Base-by-base conservation (phyloP, 2,113 vertebrate genomes). In the Entomyzon cyanotis region DNA sequence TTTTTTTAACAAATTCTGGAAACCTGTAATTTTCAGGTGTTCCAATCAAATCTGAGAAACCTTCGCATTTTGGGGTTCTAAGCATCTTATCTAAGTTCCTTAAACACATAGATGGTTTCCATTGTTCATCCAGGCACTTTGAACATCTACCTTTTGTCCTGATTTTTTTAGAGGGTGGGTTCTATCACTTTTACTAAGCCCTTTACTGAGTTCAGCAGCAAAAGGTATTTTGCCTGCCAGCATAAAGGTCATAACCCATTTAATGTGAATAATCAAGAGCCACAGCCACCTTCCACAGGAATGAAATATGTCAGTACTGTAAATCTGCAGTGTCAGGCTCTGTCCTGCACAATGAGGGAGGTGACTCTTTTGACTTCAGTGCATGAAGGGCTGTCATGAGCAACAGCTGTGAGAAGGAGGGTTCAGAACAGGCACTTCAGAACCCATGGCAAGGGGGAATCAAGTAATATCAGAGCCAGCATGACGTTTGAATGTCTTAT, bases 321-420 rank as follows among this genome's bases (percentile, higher is more conserved):
- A 90, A 89, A 58, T 58, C 25, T 84, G 68, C 68, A 52, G 37
- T 56, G 84, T 37, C 80, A 90, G 63, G 55, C 39, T 55, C 70
- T 68, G 59, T 42, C 6, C 39, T 82, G 46, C 56, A 55, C 59
- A 50, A 30, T 41, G 82, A 87, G n/a, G 7, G 69, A 37, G 52
- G 46, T 84, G 87, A 89, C 82, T 76, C 56, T 17, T 90, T 65
- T 95, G 94, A 64, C 77, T 94, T 37, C 87, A 77, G 63, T 19
- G 50, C 63, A 41, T 30, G 93, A 88, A 25, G 60, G 74, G 13
- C 41, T 53, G 25, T 35, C 65, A 28, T 76, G 73, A 80, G 58
- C 24, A 52, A 46, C 6, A 19, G 33, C 47, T 65, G 65, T n/a
- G 35, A 50, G 23, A 27, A 49, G 35, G 33, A 60, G 42, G 62